Percentiles rank a stretch among this genome's conserved stretches.
These are phyloP conservation scores for Panopea generosa DNA, from an alignment of 2,888 invertebrate species.

Conservation along the genomic window DNA sequence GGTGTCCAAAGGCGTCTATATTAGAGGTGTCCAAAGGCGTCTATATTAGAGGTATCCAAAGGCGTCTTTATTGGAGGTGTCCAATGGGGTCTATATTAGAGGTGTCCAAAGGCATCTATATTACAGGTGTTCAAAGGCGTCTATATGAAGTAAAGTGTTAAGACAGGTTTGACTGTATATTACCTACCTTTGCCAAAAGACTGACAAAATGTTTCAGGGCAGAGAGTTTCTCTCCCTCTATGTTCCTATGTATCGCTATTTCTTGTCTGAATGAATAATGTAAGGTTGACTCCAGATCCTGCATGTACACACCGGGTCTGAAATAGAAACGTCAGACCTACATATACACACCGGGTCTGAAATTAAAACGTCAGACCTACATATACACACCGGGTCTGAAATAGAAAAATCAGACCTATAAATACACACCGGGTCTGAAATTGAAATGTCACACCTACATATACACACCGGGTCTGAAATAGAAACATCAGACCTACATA, in stretches of 20 bases:
- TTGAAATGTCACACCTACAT: too few species aligned
- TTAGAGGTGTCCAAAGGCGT: too few species aligned
- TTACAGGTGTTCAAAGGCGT: too few species aligned
- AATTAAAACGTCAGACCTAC: conserved; percentile 89
- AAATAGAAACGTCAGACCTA: conserved; percentile 87
- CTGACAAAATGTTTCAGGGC: conserved; percentile 91
- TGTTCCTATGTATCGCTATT: conserved; percentile 89
- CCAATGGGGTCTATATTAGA: too few species aligned
- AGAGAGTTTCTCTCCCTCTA: conserved; percentile 90
- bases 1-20: too few species aligned
- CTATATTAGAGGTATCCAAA: too few species aligned
- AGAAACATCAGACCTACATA: conserved; percentile 89
- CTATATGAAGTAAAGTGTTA: too few species aligned
- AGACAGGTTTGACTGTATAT: too few species aligned
- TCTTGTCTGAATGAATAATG: conserved; percentile 93
- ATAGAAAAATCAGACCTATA: too few species aligned
- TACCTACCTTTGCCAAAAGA: conserved; percentile 88
- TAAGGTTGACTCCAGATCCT: conserved; percentile 95
- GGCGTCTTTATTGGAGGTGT: too few species aligned
- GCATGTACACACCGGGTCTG: conserved; percentile 89
- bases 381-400: conserved; percentile 88
- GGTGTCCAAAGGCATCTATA: too few species aligned
- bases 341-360: conserved; percentile 88
- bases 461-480: conserved; percentile 95
- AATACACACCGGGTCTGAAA: too few species aligned